Evolutionary conservation across 53 echinoderm and acorn worm species (phyloP), one percentile per base, ranked within the genome.

Genomic region (Arbacia lixula): DNA sequence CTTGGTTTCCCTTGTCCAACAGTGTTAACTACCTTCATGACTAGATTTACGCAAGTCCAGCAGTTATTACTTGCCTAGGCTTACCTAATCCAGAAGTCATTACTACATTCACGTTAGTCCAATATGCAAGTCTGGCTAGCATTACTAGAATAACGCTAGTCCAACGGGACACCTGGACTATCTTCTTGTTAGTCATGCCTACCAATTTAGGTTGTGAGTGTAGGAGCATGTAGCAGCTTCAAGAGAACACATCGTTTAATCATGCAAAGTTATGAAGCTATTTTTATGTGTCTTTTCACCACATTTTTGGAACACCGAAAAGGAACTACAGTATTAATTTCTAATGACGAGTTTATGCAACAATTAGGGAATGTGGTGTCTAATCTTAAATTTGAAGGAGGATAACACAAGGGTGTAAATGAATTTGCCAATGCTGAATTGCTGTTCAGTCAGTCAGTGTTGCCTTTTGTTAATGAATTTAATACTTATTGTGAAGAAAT

Each of bases 161-260:
- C n/a, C n/a, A n/a, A n/a, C n/a, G n/a, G n/a, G n/a, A n/a, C n/a
- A n/a, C n/a, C n/a, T n/a, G n/a, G n/a, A n/a, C n/a, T n/a, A n/a
- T n/a, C n/a, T n/a, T n/a, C n/a, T n/a, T n/a, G n/a, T n/a, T n/a
- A n/a, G n/a, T n/a, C n/a, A n/a, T n/a, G n/a, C n/a, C n/a, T n/a
- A n/a, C n/a, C n/a, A n/a, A n/a, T n/a, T n/a, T n/a, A n/a, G n/a
- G n/a, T n/a, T n/a, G n/a, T n/a, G 19, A 84, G 58, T 34, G 42
- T 89, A 27, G 66, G 29, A 40, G 4, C 37, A 32, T 86, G 86
- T 16, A 66, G 66, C 58, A 76, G 64, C 46, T 90, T 90, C 52
- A 90, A 86, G 66, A 53, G 84, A 53, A 86, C 91, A 6, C 90
- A 86, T 83, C 36, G 73, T 21, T 83, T 90, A 67, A 54, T 90